Percentiles rank a stretch among this genome's conserved stretches.
These are phyloP conservation scores for Paramisgurnus dabryanus DNA, from an alignment of 2,113 vertebrate species.

Conservation along the genomic window DNA sequence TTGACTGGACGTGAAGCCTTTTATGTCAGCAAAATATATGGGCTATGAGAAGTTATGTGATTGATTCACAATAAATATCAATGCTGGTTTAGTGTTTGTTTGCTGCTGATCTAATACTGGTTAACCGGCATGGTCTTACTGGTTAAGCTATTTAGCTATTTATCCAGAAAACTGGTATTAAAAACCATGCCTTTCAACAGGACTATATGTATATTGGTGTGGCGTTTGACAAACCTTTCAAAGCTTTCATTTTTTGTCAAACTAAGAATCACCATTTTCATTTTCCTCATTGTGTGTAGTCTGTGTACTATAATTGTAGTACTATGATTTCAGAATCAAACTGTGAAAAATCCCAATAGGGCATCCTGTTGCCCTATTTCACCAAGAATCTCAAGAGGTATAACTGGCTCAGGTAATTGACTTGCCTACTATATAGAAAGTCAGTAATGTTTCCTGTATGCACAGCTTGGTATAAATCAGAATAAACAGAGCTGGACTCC, in stretches of 20 bases:
- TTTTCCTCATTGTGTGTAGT: not conserved
- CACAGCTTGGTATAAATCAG: not conserved
- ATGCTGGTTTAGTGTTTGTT: no score
- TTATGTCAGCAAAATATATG: not conserved
- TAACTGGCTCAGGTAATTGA: constrained; percentile 22
- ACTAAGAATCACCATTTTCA: no score
- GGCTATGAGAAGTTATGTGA: not conserved
- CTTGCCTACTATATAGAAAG: not conserved
- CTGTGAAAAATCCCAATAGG: constrained; percentile 8
- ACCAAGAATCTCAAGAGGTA: not conserved
- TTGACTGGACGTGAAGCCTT: no score
- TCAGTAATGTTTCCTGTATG: not conserved
- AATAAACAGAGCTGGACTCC: not conserved
- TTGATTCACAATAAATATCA: not conserved
- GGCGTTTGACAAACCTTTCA: no score
- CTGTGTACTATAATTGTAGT: not conserved
- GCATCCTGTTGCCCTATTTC: constrained; percentile 19
- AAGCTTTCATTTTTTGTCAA: no score
- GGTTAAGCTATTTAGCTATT: no score
- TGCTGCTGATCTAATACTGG: no score
- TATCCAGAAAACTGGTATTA: no score
- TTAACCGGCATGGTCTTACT: no score
- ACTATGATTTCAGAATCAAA: constrained; percentile 17
- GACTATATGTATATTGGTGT: no score
- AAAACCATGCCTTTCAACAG: no score